Conservation (phyloP, 1,140 invertebrate species). For the Orius insidiosus region DNA sequence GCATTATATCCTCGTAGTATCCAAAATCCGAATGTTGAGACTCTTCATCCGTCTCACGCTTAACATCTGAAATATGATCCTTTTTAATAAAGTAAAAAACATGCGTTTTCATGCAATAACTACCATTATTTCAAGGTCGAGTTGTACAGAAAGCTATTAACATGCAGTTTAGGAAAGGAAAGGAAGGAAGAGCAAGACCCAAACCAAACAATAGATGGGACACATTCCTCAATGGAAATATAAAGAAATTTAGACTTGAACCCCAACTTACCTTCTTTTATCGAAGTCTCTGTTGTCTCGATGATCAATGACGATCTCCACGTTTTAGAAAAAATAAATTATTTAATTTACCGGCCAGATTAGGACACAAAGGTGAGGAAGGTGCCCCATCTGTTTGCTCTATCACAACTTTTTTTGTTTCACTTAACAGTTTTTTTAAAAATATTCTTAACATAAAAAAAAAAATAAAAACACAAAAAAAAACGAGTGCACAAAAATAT, state of each 20-base stretch:
- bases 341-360: neutral
- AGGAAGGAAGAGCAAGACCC: constrained; percentile 5
- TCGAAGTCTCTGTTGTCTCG: too few relatives aligned
- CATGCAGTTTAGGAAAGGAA: constrained; percentile 9
- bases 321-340: neutral
- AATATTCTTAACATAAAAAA: constrained; percentile 4
- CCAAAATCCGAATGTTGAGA: constrained; percentile 8
- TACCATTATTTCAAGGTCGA: too few relatives aligned
- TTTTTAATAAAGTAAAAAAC: neutral
- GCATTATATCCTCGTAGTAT: constrained; percentile 20
- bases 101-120: too few relatives aligned
- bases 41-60: constrained; percentile 4
- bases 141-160: constrained; percentile 12
- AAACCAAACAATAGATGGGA: constrained; percentile 20
- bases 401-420: neutral
- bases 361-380: constrained; percentile 18
- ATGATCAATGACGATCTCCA: too few relatives aligned
- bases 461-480: constrained; percentile 8
- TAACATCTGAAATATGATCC: neutral
- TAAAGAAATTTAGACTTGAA: constrained; percentile 7
- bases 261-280: constrained; percentile 13
- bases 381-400: constrained; percentile 21
- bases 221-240: constrained; percentile 21
- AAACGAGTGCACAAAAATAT: constrained; percentile 11
- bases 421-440: neutral